Percentiles rank a stretch among this genome's conserved stretches.
These are phyloP conservation scores for Julus scanicus DNA, from an alignment of 2,888 invertebrate genomes.

Conservation along the genomic window DNA sequence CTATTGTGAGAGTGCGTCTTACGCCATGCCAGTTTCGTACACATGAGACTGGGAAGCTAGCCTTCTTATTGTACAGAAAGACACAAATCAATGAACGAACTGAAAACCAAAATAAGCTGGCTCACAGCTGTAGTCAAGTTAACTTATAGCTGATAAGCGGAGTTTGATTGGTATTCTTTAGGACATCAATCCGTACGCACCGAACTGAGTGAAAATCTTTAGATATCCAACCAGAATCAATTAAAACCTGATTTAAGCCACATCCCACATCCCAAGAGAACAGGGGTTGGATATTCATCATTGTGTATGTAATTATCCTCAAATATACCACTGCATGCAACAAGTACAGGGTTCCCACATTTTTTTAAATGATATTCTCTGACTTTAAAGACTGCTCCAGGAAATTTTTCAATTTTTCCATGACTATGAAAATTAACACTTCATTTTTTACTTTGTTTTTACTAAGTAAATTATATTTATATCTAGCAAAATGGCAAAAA, in stretches of 20 bases:
- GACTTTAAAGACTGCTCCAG: too few relatives aligned
- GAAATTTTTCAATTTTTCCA: too few relatives aligned
- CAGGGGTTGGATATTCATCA: neutral
- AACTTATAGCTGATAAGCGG: conserved; percentile 23
- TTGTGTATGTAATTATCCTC: neutral
- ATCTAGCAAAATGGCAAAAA: too few relatives aligned
- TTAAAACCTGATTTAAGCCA: neutral
- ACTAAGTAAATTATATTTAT: too few relatives aligned
- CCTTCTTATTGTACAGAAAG: neutral
- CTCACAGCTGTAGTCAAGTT: neutral
- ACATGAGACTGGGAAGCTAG: neutral
- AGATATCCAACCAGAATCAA: neutral
- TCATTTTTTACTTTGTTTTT: too few relatives aligned
- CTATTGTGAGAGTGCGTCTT: conserved; percentile 17
- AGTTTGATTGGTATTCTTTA: conserved; percentile 33
- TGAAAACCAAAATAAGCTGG: conserved; percentile 24
- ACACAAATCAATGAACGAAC: conserved; percentile 25
- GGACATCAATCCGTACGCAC: neutral
- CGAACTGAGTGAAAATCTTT: neutral
- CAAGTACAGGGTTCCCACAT: too few relatives aligned
- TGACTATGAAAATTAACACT: too few relatives aligned
- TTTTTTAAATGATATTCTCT: too few relatives aligned
- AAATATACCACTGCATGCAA: too few relatives aligned
- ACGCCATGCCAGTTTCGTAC: neutral
- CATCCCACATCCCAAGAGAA: neutral